Percentiles rank a stretch among this genome's conserved stretches.
Evolutionary conservation across 92 coral and sea anemone species (phyloP).

Genomic region (Palythoa grandis): DNA sequence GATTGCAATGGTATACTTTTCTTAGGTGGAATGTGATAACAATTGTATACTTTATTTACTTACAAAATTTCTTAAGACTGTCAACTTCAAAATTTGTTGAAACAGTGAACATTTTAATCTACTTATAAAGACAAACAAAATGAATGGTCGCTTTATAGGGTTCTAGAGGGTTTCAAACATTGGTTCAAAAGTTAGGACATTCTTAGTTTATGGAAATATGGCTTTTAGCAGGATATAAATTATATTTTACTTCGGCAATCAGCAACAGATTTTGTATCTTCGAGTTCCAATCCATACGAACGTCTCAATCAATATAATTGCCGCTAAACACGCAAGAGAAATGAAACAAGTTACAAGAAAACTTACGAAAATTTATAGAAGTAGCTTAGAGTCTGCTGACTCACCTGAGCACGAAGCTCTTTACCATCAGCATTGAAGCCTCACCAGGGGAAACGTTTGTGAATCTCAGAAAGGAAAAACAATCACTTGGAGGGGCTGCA

Average conservation of each 20-base stretch:
- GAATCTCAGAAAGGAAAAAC: conserved; percentile 87
- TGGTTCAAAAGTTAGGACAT: too few relatives aligned
- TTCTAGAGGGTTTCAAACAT: too few relatives aligned
- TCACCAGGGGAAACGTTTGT: conserved; percentile 84
- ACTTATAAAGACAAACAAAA: too few relatives aligned
- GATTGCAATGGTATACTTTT: too few relatives aligned
- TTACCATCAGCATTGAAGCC: conserved; percentile 76
- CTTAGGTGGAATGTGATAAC: too few relatives aligned
- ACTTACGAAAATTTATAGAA: not conserved
- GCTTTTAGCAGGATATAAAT: too few relatives aligned
- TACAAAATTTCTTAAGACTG: too few relatives aligned
- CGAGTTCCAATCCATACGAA: not conserved
- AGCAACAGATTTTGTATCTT: not conserved
- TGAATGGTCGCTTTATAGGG: too few relatives aligned
- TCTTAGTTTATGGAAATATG: too few relatives aligned
- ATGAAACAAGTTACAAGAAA: not conserved
- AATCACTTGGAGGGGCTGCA: conserved; percentile 71
- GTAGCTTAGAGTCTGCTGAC: not conserved
- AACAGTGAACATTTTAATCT: too few relatives aligned
- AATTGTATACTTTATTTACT: too few relatives aligned
- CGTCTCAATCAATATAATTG: not conserved
- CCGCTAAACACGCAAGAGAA: not conserved
- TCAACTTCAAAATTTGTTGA: too few relatives aligned
- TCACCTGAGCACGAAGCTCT: conserved; percentile 78
- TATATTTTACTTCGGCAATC: not conserved